Conservation (phyloP, 2,888 invertebrate species). For the Drosophila paramelanica region DNA sequence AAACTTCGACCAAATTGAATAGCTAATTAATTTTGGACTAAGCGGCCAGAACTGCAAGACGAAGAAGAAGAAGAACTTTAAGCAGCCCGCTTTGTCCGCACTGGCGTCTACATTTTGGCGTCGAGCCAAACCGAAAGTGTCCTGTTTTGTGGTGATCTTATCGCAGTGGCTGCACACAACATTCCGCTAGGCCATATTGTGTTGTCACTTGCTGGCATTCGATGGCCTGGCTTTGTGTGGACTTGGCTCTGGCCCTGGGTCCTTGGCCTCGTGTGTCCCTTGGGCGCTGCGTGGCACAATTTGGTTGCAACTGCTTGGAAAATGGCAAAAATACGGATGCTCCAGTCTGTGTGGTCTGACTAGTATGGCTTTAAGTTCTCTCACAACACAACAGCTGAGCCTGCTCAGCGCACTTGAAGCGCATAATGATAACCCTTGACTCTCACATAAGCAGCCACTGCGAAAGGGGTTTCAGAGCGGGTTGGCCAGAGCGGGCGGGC, state of each 20-base stretch:
- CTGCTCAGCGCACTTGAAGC: slow-evolving; percentile 44
- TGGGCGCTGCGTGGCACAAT: slow-evolving; percentile 51
- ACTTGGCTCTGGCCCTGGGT: slow-evolving; percentile 32
- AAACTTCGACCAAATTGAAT: slow-evolving; percentile 71
- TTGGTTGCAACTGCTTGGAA: slow-evolving; percentile 75
- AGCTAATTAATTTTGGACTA: slow-evolving; percentile 70
- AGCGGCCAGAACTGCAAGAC: slow-evolving; percentile 15
- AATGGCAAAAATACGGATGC: slow-evolving; percentile 54
- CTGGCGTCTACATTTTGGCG: slow-evolving; percentile 43
- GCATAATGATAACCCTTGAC: slow-evolving; percentile 80
- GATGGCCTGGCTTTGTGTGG: slow-evolving; percentile 34
- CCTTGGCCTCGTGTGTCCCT: slow-evolving; percentile 55
- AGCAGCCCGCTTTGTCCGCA: slow-evolving; percentile 19
- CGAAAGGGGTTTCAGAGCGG: neutral
- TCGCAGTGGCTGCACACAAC: slow-evolving; percentile 64
- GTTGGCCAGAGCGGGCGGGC: slow-evolving; percentile 3
- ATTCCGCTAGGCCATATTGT: slow-evolving; percentile 55
- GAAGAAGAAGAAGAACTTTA: slow-evolving; percentile 57
- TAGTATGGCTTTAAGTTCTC: slow-evolving; percentile 32
- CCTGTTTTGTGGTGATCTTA: slow-evolving; percentile 74
- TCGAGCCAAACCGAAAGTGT: slow-evolving; percentile 63
- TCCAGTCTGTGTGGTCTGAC: slow-evolving; percentile 26
- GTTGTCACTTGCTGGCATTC: slow-evolving; percentile 59
- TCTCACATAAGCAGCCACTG: slow-evolving; percentile 56
- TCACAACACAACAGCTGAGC: slow-evolving; percentile 29